Evolutionary conservation across 2,113 vertebrate species (phyloP), one percentile per base, ranked within the genome.

Genomic region (Trochalopteron elliotii): DNA sequence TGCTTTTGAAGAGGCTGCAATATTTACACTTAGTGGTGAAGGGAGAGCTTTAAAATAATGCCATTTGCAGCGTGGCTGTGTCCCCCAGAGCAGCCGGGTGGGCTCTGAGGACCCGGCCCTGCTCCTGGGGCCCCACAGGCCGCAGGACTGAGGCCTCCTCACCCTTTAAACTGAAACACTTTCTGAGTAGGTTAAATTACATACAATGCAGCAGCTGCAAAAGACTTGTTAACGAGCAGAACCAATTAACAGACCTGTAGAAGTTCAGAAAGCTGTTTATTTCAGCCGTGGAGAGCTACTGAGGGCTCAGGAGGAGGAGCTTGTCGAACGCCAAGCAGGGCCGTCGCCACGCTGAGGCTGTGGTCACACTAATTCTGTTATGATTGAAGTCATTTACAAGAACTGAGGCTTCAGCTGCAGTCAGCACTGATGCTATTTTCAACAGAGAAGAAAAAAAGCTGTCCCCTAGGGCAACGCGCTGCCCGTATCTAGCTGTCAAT

Each of bases 321-420:
- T 21, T 63, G 55, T 6, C 44, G 80, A 86, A 83, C 77, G 45
- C 83, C 56, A 82, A 42, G 42, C 84, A 33, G 44, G 84, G 60
- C 65, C 64, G 60, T 67, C 85, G 60, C 60, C 20, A 4, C 57
- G 50, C 97, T 37, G 92, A 97, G 93, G 96, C 93, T 97, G 90
- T 91, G 95, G 96, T 98, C 97, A 95, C 97, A 88, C 97, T 98
- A 98, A 98, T 97, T 93, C 97, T 96, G 97, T 94, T 97, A 97
- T 84, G 80, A 96, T 40, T 95, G 97, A 93, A 95, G 94, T 96
- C 97, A 98, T 98, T 99, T 99, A 98, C 98, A 98, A 99, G 98
- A 99, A 99, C 96, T 94, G 88, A 93, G 94, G 67, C 75, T 93
- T 61, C 72, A 97, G 96, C 93, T 96, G 95, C 97, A 87, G 96